Base-by-base conservation (phyloP, 2,113 vertebrate species). In the Nyctibius bracteatus region DNA sequence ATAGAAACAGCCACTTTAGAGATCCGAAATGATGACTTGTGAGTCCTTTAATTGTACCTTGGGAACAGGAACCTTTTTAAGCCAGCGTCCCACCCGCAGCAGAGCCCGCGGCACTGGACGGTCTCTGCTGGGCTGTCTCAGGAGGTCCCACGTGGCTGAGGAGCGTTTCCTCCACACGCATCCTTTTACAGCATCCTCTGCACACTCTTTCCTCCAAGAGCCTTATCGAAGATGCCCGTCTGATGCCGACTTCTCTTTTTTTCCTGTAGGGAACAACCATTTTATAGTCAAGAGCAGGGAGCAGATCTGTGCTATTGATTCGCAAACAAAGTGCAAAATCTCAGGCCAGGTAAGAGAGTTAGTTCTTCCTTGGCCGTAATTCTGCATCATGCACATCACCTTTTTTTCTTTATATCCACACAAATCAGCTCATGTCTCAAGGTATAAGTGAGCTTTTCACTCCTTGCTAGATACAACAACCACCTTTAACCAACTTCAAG, bases 31-130 rank as follows among this genome's bases (percentile, higher is more conserved):
- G 66, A 44, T 51, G 46, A 49, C 27, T 59, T 46, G 8, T 31
- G 46, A 18, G 33, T 74, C 43, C 33, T 72, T 75, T 73, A 86
- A 62, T 39, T 81, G 68, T 25, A 51, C 25, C 21, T 67, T 62
- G 65, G 91, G 51, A 78, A 73, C 17, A 14, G 30, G 35, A 51
- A n/a, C 22, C 67, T 61, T 63, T 84, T 43, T 10, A 70, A 61
- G n/a, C 16, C 35, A 19, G 28, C 14, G 3, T 62, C 63, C 28
- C 71, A 12, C 14, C 7, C 0, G 3, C 67, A 59, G 83, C 2
- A 0, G 54, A 62, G 59, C 44, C 55, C 2, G 41, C n/a, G 25
- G 33, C 63, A 10, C 23, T 0, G 1, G 80, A 4, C 1, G 5
- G 43, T 41, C 66, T 80, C 57, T 90, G 41, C 75, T 67, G 89